Conservation (phyloP, 2,888 invertebrate genomes). For the Sympetrum striolatum region DNA sequence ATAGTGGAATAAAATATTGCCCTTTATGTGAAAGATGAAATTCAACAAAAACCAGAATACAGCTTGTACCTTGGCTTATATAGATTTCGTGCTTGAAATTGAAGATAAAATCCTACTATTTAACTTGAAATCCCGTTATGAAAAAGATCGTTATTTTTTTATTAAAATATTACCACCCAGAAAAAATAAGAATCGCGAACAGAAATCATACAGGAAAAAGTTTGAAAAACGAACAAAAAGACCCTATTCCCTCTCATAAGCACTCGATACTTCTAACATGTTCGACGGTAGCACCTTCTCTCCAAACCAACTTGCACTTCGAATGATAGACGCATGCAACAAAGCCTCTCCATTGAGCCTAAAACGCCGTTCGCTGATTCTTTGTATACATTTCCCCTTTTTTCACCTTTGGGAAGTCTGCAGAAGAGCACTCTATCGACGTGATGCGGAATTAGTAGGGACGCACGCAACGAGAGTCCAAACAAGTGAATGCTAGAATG, state of each 20-base stretch:
- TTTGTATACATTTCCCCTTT: background rate
- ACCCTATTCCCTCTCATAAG: background rate
- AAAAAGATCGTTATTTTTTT: no score
- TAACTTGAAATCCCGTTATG: no score
- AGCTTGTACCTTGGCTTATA: no score
- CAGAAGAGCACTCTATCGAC: background rate
- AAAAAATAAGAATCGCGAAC: no score
- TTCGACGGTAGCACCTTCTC: background rate
- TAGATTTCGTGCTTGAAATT: no score
- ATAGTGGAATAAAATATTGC: no score
- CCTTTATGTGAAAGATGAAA: no score
- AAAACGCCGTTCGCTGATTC: background rate
- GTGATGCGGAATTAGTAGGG: background rate
- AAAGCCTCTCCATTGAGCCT: background rate
- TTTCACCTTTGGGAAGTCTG: background rate
- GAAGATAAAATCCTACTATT: no score
- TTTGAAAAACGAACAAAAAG: background rate
- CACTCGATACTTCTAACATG: conserved; percentile 6
- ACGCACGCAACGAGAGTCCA: background rate
- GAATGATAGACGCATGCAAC: background rate
- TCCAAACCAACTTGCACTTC: conserved; percentile 9
- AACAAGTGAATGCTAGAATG: conserved; percentile 16
- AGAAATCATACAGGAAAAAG: background rate
- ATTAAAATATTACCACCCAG: no score
- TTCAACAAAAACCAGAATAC: no score